Base-by-base conservation (phyloP, 2,888 invertebrate genomes). In the Andrena hattorfiana region DNA sequence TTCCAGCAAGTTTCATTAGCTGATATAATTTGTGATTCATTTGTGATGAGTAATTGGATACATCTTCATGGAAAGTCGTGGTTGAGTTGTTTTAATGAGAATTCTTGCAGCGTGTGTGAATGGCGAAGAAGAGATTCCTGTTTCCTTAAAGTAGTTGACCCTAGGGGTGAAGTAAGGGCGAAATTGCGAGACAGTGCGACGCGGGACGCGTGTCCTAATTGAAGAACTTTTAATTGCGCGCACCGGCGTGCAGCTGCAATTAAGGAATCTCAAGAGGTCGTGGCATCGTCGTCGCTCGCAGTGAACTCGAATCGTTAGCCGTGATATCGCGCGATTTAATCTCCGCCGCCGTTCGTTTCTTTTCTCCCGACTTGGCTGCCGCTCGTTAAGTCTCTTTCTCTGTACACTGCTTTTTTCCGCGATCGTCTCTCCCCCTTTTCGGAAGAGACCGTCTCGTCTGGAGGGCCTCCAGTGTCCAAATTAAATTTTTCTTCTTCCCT, bases 151-250 rank as follows among this genome's bases (percentile, higher is more conserved):
- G 54, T 20, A 67, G 51, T 32, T 66, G 71, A 66, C 62, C 48
- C 60, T 10, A 54, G 8, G 71, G 32, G 23, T 32, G 59, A 16
- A 67, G 67, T 56, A 72, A 59, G 69, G 48, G 75, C 64, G 67
- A 75, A 71, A 71, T 66, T 78, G 75, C 70, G 68, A 77, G 81
- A 80, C 77, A 83, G 68, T 64, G 42, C 30, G 60, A 35, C 59
- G 73, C 77, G 72, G 78, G 72, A 84, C 79, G 78, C 67, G 73
- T 77, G 85, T 75, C 79, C 81, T 82, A 88, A 88, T 88, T 86
- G 85, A 77, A 79, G 70, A 86, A 88, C 83, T 89, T 88, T 89
- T 88, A 88, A 88, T 88, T 86, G 86, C 88, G 86, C 88, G 42
- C 74, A 62, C 68, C 70, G 80, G 60, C 77, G 78, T 81, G 79